Base-by-base conservation (phyloP, 2,113 vertebrate species). In the Leucoraja erinaceus region DNA sequence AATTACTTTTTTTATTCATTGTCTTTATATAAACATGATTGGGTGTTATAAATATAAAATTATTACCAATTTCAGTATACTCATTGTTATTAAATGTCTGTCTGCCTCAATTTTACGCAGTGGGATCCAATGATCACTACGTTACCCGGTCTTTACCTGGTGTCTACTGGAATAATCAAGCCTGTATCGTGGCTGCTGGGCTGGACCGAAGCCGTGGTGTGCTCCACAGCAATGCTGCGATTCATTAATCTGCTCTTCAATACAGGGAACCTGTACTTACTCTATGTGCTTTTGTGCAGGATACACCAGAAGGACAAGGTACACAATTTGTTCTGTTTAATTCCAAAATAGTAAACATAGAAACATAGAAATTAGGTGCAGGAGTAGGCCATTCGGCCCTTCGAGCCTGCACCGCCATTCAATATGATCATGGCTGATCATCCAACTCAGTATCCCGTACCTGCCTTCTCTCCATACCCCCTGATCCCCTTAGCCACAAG, bases 111-210 rank as follows among this genome's bases (percentile, higher is more conserved):
- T 70, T 10, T 38, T 91, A 12, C 54, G 0, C 94, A 99, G 99
- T 99, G 99, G 99, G 98, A 99, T 94, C 98, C 98, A 0, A 99
- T 99, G 99, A 99, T 99, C 95, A 99, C 98, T 54, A 99, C 98
- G 0, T 95, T 97, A 7, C 99, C 99, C 0, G 99, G 99, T 31
- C 94, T 99, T 47, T 99, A 99, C 95, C 96, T 99, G 92, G 94
- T 96, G 59, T 98, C 99, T 0, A 97, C 98, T 92, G 98, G 98
- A 0, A 94, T 97, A 10, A 97, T 98, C 94, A 98, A 98, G 94
- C 98, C 99, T 0, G 94, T 96, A 66, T 96, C 95, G 0, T 98
- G 98, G 98, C 95, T 99, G 91, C 96, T 97, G 0, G 96, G 97
- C 14, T 97, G 97, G 96, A 96, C 96, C 0, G 97, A 96, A 0